Evolutionary conservation across 2,888 invertebrate species (phyloP), one percentile per base, ranked within the genome.

Genomic region (Cephalotes varians): DNA sequence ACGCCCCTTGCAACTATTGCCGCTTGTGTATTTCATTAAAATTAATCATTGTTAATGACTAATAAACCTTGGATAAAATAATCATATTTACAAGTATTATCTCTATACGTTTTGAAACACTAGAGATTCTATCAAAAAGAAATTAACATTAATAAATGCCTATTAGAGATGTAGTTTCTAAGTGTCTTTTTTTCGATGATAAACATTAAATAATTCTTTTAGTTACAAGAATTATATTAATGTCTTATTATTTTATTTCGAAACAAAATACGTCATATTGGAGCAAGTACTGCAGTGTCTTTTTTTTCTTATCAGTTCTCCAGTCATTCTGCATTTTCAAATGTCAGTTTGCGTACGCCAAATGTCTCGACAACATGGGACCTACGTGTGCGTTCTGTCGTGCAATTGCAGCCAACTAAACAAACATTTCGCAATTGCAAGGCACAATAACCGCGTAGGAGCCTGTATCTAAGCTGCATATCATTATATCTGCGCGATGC

Each of bases 351-450:
- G 15, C 21, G 31, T 72, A 28, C 37, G 37, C 56, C 58, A 58
- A n/a, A n/a, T n/a, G 44, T 44, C 60, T 47, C 15, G 34, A 74
- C 62, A 34, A 62, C 21, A 37, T 34, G 62, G 34, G 28, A n/a
- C 18, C n/a, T 49, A 47, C 7, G 49, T 65, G 51, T 51, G 71
- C 72, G 58, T 12, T 72, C 77, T 79, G 49, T 83, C 79, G 47
- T 71, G 49, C 72, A 54, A 67, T 6, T 65, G 67, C 40, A 60
- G 34, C 58, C 37, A 47, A 10, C 62, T 74, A 81, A 81, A 83
- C 60, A 83, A 81, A 81, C 67, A 60, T 83, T 73, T 83, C 67
- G 69, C 54, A 83, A 83, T 25, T 40, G 21, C 37, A 37, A 74
- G 28, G 15, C 40, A 72, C 82, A 65, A 49, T 67, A 81, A 40